Conservation (phyloP, 2,113 vertebrate species). For the Zootoca vivipara region DNA sequence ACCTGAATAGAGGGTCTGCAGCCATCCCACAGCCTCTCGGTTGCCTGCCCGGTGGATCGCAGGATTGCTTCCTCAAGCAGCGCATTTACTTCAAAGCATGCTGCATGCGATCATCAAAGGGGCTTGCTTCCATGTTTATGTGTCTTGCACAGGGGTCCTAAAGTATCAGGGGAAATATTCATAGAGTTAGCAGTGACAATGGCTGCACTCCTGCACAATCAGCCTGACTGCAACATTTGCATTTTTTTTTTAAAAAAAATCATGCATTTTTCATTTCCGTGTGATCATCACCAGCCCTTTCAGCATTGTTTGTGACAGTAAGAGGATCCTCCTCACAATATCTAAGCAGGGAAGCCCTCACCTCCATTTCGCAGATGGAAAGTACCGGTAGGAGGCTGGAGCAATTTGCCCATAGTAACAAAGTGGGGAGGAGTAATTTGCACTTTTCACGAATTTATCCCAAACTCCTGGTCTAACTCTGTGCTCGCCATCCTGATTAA, state of each 20-base stretch:
- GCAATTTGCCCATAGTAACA: background rate
- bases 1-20: background rate
- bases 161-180: background rate
- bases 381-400: background rate
- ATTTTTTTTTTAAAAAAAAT: background rate
- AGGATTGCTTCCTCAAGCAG: too few relatives aligned
- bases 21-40: background rate
- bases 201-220: background rate
- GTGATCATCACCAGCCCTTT: background rate
- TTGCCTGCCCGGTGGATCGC: background rate
- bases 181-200: background rate
- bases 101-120: background rate
- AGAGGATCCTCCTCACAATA: background rate
- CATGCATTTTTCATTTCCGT: background rate
- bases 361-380: background rate
- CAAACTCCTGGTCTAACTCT: background rate
- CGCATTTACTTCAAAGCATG: background rate
- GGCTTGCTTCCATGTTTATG: background rate
- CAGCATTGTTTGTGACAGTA: background rate
- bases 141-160: background rate
- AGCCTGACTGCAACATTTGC: background rate
- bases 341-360: background rate
- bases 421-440: background rate
- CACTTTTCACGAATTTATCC: background rate
- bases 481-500: background rate